phyloP scores from a whole-genome alignment of 2,888 invertebrate species.

The Julus scandinavius region DNA sequence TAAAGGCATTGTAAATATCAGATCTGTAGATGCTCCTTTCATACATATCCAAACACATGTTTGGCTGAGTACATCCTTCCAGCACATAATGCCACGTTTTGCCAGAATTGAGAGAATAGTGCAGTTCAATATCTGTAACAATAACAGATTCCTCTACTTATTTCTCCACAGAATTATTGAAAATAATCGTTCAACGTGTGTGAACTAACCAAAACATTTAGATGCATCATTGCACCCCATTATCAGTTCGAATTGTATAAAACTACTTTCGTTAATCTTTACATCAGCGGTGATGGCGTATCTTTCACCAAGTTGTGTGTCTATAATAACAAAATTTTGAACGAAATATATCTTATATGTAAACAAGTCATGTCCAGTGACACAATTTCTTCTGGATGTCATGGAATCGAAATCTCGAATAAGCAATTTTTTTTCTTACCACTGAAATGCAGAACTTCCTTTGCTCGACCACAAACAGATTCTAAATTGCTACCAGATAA shows the following conservation, averaged over 20 bases:
- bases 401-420: background rate
- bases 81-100: conserved; percentile 65
- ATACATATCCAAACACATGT: conserved; percentile 63
- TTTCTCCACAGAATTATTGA: background rate
- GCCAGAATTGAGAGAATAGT: conserved; percentile 66
- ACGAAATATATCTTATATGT: background rate
- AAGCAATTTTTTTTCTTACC: background rate
- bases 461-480: conserved; percentile 62
- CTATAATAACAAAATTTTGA: background rate
- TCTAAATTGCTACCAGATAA: conserved; percentile 64
- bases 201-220: conserved; percentile 63
- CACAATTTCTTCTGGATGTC: background rate
- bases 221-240: conserved; percentile 64
- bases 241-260: conserved; percentile 65
- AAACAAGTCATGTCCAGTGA: background rate
- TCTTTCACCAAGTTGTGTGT: conserved; percentile 61
- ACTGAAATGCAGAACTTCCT: conserved; percentile 57
- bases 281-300: conserved; percentile 67
- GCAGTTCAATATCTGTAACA: conserved; percentile 63
- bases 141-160: background rate
- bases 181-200: background rate
- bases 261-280: conserved; percentile 63
- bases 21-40: conserved; percentile 62
- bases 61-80: conserved; percentile 61
- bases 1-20: conserved; percentile 64